phyloP scores from a whole-genome alignment of 2,888 invertebrate genomes.

The Morpho deidamia region DNA sequence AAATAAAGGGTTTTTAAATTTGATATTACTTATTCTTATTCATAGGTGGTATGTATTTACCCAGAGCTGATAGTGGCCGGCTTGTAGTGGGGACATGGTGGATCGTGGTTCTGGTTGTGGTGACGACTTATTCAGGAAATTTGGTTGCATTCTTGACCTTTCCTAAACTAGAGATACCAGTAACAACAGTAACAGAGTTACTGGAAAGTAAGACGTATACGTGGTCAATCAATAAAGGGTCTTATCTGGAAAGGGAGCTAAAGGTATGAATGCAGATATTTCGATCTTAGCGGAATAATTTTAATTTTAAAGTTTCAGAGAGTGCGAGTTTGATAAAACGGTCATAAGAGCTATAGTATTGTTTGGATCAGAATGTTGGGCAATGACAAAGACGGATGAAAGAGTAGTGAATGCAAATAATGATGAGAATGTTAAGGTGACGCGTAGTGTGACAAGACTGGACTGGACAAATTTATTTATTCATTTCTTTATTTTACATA shows the following conservation, averaged over 20 bases:
- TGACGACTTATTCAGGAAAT: conserved; percentile 95
- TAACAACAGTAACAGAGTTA: conserved; percentile 83
- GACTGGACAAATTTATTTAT: too few relatives aligned
- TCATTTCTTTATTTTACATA: too few relatives aligned
- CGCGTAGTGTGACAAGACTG: too few relatives aligned
- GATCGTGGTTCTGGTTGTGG: conserved; percentile 92
- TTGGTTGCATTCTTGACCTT: conserved; percentile 95
- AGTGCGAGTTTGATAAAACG: too few relatives aligned
- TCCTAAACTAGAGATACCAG: conserved; percentile 87
- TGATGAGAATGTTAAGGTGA: too few relatives aligned
- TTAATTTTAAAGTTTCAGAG: too few relatives aligned
- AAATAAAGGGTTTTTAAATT: too few relatives aligned
- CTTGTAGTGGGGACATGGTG: conserved; percentile 94
- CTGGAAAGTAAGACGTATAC: conserved; percentile 78
- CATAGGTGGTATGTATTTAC: conserved; percentile 91
- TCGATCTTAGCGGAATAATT: too few relatives aligned
- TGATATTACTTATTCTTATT: not conserved
- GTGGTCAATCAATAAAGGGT: conserved; percentile 87
- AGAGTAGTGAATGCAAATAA: too few relatives aligned
- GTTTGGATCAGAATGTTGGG: too few relatives aligned
- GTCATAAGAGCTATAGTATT: too few relatives aligned
- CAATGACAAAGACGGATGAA: too few relatives aligned
- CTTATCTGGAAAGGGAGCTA: conserved; percentile 82
- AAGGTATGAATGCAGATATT: conserved; percentile 39
- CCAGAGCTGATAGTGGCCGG: conserved; percentile 90